These are phyloP conservation scores for Oncorhynchus clarkii DNA, from an alignment of 2,113 vertebrate genomes.

Conservation along the genomic window DNA sequence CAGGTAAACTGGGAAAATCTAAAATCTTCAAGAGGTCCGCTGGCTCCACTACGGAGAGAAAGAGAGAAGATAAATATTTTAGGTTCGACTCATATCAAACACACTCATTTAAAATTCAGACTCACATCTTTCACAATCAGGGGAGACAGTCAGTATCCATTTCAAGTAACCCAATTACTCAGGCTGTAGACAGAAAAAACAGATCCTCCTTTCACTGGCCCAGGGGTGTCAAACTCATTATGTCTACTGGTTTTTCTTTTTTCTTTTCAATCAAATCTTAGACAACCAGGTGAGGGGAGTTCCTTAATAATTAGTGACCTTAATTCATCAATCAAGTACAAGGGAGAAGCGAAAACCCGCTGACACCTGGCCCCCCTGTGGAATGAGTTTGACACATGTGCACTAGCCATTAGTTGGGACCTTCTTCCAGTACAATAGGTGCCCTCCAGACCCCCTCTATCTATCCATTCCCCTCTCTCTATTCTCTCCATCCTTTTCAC, in stretches of 20 bases:
- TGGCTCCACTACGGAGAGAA: conserved; percentile 78
- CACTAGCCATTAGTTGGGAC: no score
- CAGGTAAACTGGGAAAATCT: conserved; percentile 95
- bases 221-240: no score
- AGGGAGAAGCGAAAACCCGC: no score
- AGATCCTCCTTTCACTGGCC: background rate
- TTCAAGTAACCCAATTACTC: background rate
- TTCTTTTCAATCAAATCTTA: no score
- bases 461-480: background rate
- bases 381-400: no score
- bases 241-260: no score
- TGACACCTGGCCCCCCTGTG: no score
- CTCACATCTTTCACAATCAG: background rate
- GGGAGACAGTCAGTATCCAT: background rate
- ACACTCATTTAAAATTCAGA: background rate
- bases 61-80: conserved; percentile 19
- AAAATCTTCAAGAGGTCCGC: conserved; percentile 95
- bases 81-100: background rate
- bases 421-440: no score
- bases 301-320: no score
- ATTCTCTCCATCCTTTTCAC: background rate
- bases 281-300: no score
- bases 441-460: no score
- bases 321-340: no score
- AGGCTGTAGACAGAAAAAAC: background rate